Percentiles rank a stretch among this genome's conserved stretches.
phyloP scores from a whole-genome alignment of 1,140 invertebrate genomes.

The Cephus cinctus region DNA sequence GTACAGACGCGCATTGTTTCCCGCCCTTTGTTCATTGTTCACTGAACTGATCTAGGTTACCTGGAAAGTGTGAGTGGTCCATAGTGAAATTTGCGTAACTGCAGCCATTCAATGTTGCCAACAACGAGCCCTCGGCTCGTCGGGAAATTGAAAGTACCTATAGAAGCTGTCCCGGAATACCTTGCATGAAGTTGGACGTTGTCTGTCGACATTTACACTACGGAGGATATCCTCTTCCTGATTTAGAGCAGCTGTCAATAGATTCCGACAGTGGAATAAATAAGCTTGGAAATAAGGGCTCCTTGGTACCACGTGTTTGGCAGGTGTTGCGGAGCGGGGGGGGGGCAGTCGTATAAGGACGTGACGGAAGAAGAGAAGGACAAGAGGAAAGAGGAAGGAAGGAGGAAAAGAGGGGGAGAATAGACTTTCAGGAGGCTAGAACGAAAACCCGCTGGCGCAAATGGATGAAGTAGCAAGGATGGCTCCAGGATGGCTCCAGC shows the following conservation, averaged over 20 bases:
- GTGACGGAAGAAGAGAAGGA: not conserved
- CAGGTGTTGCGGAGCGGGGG: constrained; percentile 30
- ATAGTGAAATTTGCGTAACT: no score
- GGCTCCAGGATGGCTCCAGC: no score
- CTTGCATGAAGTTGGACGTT: not conserved
- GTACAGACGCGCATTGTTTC: no score
- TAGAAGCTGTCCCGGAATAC: no score
- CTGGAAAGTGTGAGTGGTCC: no score
- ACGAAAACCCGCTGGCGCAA: no score
- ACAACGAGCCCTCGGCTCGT: no score
- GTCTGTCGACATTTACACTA: not conserved
- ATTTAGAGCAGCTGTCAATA: constrained; percentile 5
- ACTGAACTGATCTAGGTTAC: no score
- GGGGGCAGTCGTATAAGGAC: constrained; percentile 9
- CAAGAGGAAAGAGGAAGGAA: constrained; percentile 7
- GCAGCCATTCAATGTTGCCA: no score
- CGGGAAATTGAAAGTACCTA: no score
- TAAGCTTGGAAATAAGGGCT: not conserved
- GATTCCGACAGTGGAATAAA: constrained; percentile 11
- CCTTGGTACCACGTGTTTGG: constrained; percentile 15
- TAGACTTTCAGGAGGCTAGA: no score
- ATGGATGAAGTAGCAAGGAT: no score
- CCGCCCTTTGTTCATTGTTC: constrained; percentile 20
- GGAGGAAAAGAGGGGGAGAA: constrained; percentile 18
- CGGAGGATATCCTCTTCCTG: constrained; percentile 5